These are phyloP conservation scores for Okamejei kenojei DNA, from an alignment of 2,797 vertebrate genomes.

Conservation along the genomic window DNA sequence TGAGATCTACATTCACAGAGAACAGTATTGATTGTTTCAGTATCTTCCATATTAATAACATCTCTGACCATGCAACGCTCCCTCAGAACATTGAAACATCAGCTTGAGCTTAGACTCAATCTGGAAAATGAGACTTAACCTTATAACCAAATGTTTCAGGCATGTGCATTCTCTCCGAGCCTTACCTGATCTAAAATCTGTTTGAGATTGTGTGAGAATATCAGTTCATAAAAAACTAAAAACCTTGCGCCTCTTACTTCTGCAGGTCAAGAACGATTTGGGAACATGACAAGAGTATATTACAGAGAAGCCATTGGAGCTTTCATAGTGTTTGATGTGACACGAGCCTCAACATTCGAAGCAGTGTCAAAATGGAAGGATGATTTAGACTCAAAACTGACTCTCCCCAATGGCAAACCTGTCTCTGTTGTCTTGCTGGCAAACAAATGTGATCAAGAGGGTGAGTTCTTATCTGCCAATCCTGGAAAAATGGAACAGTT, in stretches of 20 bases:
- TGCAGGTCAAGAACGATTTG: conserved; percentile 93
- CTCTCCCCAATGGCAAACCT: conserved; percentile 77
- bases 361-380: conserved; percentile 95
- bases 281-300: conserved; percentile 97
- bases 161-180: neutral
- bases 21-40: too few species aligned
- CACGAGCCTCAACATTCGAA: conserved; percentile 85
- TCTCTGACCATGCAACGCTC: too few species aligned
- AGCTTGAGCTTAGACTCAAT: too few species aligned
- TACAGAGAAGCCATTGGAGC: conserved; percentile 96
- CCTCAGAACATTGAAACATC: too few species aligned
- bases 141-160: neutral
- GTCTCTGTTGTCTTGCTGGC: conserved; percentile 86
- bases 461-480: conserved; percentile 73
- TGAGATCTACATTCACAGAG: too few species aligned
- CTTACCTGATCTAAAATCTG: too few species aligned
- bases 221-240: conserved; percentile 36
- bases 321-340: conserved; percentile 91
- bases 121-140: neutral
- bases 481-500: conserved; percentile 92
- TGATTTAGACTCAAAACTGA: conserved; percentile 92
- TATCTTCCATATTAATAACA: too few species aligned
- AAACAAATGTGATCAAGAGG: conserved; percentile 93
- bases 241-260: conserved; percentile 42
- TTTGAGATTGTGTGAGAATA: too few species aligned